Conservation (phyloP, 2,797 vertebrate genomes). For the Hydrophis major region DNA sequence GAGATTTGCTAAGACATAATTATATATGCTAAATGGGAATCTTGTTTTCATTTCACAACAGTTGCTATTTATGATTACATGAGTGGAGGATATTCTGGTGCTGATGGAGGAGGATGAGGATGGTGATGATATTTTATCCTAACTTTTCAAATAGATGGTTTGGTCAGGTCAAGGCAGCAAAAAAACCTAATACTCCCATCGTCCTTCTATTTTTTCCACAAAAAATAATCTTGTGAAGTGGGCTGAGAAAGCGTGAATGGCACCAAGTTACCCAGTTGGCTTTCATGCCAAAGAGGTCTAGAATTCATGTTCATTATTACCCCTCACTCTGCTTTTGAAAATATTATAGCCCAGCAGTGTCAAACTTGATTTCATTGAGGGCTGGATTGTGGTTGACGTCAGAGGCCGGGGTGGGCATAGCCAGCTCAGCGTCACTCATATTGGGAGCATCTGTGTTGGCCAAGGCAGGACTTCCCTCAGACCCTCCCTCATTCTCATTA, state of each 20-base stretch:
- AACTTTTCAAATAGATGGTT: not conserved
- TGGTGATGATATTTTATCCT: not conserved
- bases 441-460: no score
- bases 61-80: not conserved
- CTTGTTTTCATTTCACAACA: not conserved
- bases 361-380: no score
- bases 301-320: constrained; percentile 34
- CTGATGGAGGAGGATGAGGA: not conserved
- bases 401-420: no score
- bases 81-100: not conserved
- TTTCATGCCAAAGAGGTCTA: not conserved
- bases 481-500: no score
- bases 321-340: constrained; percentile 70
- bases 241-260: not conserved
- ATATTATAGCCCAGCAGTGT: constrained; percentile 39
- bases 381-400: no score
- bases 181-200: not conserved
- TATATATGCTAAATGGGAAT: not conserved
- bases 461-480: no score
- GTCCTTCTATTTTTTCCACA: not conserved
- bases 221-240: not conserved
- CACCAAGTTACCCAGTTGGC: not conserved
- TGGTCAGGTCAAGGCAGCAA: not conserved
- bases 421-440: no score
- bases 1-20: not conserved